Evolutionary conservation across 2,797 vertebrate genomes (phyloP).

Genomic region (Enteromius radiatus): DNA sequence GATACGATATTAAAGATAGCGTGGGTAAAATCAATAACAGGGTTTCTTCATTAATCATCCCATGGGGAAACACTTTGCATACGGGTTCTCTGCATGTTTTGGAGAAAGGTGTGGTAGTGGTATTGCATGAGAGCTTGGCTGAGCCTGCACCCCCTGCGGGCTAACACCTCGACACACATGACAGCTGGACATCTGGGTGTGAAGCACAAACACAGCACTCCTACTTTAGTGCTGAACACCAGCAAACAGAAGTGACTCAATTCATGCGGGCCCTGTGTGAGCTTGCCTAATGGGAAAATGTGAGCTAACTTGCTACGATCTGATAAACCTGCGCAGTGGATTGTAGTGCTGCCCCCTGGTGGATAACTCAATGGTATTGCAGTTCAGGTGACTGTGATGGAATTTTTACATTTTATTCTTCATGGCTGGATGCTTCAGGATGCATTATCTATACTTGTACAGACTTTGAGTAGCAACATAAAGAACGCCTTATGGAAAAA

Average conservation of each 20-base stretch:
- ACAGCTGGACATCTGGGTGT: slow-evolving; percentile 56
- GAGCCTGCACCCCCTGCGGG: slow-evolving; percentile 47
- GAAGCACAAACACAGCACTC: slow-evolving; percentile 40
- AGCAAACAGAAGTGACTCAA: slow-evolving; percentile 36
- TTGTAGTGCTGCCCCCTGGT: slow-evolving; percentile 46
- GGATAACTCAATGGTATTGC: not conserved
- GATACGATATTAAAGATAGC: too few species aligned
- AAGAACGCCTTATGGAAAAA: not conserved
- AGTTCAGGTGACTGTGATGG: not conserved
- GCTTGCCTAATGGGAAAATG: slow-evolving; percentile 2
- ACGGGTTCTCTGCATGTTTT: slow-evolving; percentile 43
- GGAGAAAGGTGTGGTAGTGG: slow-evolving; percentile 40
- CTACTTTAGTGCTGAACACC: slow-evolving; percentile 30
- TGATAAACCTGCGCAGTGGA: slow-evolving; percentile 7
- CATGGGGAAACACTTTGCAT: not conserved
- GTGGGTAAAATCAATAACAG: not conserved
- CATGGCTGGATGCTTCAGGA: not conserved
- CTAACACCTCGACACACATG: slow-evolving; percentile 58
- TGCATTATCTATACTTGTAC: not conserved
- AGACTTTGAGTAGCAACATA: not conserved
- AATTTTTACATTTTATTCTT: not conserved
- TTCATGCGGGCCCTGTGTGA: slow-evolving; percentile 11
- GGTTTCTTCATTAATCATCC: slow-evolving; percentile 2
- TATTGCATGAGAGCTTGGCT: slow-evolving; percentile 38
- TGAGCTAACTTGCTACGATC: slow-evolving; percentile 3